phyloP scores from a whole-genome alignment of 2,113 vertebrate species.

The Apus apus region DNA sequence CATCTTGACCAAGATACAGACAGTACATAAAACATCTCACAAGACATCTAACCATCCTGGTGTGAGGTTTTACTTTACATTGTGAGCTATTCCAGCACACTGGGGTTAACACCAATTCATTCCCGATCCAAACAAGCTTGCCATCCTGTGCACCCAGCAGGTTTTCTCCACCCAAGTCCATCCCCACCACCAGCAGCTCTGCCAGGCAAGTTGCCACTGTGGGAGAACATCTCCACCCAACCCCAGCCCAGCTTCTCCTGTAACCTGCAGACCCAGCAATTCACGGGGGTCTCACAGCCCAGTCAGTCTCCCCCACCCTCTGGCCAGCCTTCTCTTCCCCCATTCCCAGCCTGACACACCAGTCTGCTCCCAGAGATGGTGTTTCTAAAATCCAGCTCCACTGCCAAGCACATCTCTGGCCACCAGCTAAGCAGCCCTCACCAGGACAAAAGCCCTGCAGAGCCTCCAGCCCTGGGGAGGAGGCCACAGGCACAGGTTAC shows the following conservation, averaged over 20 bases:
- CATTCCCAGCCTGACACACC: background rate
- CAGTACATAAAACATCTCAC: no score
- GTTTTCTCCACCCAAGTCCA: background rate
- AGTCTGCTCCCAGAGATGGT: accelerated
- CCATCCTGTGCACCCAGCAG: background rate
- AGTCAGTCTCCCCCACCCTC: background rate
- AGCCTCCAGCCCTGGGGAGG: background rate
- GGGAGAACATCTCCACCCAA: no score
- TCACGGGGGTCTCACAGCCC: no score
- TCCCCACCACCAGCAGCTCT: background rate
- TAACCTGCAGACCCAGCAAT: background rate
- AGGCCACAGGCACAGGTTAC: slow-evolving; percentile 49
- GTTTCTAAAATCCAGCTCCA: background rate
- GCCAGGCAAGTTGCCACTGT: background rate
- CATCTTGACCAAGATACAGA: background rate
- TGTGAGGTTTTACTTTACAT: no score
- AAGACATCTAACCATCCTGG: no score
- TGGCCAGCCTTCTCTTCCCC: background rate
- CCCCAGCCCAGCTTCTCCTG: no score
- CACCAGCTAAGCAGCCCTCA: background rate
- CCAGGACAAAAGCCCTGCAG: background rate
- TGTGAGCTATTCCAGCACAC: background rate
- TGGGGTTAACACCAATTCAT: background rate
- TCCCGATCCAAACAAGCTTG: background rate
- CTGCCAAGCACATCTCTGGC: background rate